phyloP scores from a whole-genome alignment of 2,888 invertebrate species.

The Cecidostiba fungosa region DNA sequence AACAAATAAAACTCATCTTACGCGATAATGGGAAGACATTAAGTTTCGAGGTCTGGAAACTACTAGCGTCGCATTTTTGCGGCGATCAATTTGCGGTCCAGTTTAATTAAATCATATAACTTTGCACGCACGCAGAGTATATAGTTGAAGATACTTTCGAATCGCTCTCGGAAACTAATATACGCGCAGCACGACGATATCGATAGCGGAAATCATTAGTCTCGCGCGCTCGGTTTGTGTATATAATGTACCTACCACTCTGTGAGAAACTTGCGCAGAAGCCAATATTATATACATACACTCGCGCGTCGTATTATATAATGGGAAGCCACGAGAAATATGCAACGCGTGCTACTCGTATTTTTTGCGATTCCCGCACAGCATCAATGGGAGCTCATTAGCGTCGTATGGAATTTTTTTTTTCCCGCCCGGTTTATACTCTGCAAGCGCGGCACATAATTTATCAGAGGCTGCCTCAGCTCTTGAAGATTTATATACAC shows the following conservation, averaged over 20 bases:
- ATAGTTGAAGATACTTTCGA: background rate
- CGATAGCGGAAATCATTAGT: conserved; percentile 4
- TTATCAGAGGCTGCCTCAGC: background rate
- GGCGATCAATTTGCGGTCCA: background rate
- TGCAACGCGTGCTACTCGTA: background rate
- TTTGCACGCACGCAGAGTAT: background rate
- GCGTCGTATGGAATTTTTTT: background rate
- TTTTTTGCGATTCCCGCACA: background rate
- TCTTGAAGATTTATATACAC: background rate
- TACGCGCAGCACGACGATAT: background rate
- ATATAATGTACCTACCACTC: background rate
- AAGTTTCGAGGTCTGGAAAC: background rate
- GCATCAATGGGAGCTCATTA: conserved; percentile 11
- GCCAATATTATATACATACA: background rate
- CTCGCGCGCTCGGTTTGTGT: too few species aligned
- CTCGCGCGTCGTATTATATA: background rate
- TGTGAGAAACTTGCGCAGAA: background rate
- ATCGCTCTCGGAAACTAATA: background rate
- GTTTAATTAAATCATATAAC: background rate
- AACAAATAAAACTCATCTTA: background rate
- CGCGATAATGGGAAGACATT: background rate
- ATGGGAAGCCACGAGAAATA: background rate
- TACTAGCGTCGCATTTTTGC: background rate
- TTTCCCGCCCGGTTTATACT: background rate
- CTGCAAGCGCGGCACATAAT: background rate